These are phyloP conservation scores for Drosophila pruinosa DNA, from an alignment of 1,140 invertebrate species.

Conservation along the genomic window DNA sequence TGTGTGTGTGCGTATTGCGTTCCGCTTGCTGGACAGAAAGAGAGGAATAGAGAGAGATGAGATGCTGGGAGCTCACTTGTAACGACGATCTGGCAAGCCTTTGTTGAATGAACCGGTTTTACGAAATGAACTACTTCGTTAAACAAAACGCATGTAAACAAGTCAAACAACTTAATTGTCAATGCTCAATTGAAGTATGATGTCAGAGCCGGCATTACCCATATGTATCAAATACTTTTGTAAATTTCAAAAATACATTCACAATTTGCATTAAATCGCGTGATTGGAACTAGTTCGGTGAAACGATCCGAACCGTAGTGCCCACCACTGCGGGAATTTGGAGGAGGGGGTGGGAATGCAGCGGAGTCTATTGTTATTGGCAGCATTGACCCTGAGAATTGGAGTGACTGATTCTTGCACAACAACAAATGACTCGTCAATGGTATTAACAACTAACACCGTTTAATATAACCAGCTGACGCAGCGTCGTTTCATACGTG, in stretches of 20 bases:
- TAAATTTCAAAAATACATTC: background rate
- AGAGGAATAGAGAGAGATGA: conserved; percentile 10
- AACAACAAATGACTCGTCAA: conserved; percentile 24
- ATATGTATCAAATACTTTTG: background rate
- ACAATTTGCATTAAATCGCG: conserved; percentile 1
- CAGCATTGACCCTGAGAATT: conserved; percentile 62
- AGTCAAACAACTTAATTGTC: conserved; percentile 33
- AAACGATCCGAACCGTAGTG: background rate
- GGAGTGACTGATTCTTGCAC: conserved; percentile 35
- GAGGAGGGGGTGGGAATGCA: background rate
- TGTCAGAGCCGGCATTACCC: conserved; percentile 37
- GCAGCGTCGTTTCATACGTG: conserved; percentile 2
- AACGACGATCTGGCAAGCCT: conserved; percentile 45
- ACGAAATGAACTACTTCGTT: conserved; percentile 32
- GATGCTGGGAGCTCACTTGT: no score
- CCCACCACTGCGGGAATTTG: conserved; percentile 25
- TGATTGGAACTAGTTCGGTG: conserved; percentile 37
- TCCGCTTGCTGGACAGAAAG: conserved; percentile 19
- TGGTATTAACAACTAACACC: conserved; percentile 10
- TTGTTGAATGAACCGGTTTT: conserved; percentile 43
- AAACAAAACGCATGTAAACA: conserved; percentile 14
- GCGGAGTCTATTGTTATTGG: conserved; percentile 30
- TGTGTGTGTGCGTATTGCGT: background rate
- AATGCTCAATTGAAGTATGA: conserved; percentile 25
- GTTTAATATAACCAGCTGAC: conserved; percentile 24